Evolutionary conservation across 2,113 vertebrate species (phyloP), one percentile per base, ranked within the genome.

Genomic region (Trinectes maculatus): DNA sequence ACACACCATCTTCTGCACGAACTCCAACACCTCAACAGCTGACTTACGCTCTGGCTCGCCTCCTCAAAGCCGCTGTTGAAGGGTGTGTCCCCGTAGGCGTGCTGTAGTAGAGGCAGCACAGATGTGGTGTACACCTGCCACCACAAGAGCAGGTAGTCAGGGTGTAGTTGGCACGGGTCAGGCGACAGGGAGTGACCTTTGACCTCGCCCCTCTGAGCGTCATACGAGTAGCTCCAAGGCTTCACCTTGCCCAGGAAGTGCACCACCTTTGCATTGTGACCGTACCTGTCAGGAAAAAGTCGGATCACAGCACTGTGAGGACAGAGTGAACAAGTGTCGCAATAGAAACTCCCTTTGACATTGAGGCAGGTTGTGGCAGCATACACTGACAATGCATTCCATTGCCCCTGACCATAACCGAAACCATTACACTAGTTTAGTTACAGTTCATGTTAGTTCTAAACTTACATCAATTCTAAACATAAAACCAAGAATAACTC

Each of bases 231-330:
- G 89, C 92, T 93, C 97, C 98, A 99, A 0, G 96, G 98, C 81
- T 99, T 99, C 60, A 89, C 76, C 65, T 88, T 94, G 46, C 97
- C 97, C 89, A 99, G 89, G 86, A 99, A 99, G 85, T 99, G 98
- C 60, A 98, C 94, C 44, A 99, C 97, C 88, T 98, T 99, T 36
- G 96, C 96, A 37, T 92, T 88, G 25, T 68, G 91, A 57, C 96
- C 96, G 65, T 96, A 99, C 81, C 97, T 99, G 76, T 42, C 9
- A 4, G 3, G 15, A 8, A 12, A 33, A 24, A 25, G 16, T 11
- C 6, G 16, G 29, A 31, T 8, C 2, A 3, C 6, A 7, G 15
- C 15, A n/a, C 3, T n/a, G 15, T 40, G 15, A 40, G n/a, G n/a
- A n/a, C n/a, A n/a, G n/a, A n/a, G n/a, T n/a, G n/a, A n/a, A n/a